Evolutionary conservation across 1,140 invertebrate genomes (phyloP), one percentile per base, ranked within the genome.

Genomic region (Zophobas atratus): DNA sequence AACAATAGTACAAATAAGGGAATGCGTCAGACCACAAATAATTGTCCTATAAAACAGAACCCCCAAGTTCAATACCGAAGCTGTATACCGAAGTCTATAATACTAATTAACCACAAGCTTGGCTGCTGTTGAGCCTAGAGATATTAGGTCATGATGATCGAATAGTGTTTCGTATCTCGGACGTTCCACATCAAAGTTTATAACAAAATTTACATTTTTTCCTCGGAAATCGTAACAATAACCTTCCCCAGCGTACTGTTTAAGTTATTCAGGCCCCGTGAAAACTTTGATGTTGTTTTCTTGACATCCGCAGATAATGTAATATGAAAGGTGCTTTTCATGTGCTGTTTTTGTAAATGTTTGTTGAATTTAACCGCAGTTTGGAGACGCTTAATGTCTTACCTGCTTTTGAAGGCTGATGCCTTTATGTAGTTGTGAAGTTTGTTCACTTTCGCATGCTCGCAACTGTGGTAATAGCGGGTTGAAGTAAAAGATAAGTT

Each of bases 241-340:
- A 67, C 6, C 60, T 4, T 43, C 60, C 39, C 60, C 39, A 20
- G 60, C 20, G 60, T 67, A 41, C 39, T 33, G 60, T 67, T 67
- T 67, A 67, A 67, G 38, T 41, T 67, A 67, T 67, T 67, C 60
- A 67, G 8, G 60, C 32, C 60, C 39, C 43, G 60, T 4, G 60
- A 41, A 67, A 67, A 67, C 38, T 67, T 67, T 67, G 60, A 43
- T 67, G 39, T 36, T 67, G 39, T 39, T 67, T 67, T 39, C 38
- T 39, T 8, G 57, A 39, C 57, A 63, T 39, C n/a, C 38, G 38
- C 32, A 41, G 57, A 63, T 63, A 63, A 63, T 63, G 38, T 67
- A 67, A 67, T 67, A 67, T 43, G 39, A 20, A 41, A 41, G 39
- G 43, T 43, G 60, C 38, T 8, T 67, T 67, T 43, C 34, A 57